Conservation (phyloP, 2,888 invertebrate genomes). For the Tromatobia lineatoria region DNA sequence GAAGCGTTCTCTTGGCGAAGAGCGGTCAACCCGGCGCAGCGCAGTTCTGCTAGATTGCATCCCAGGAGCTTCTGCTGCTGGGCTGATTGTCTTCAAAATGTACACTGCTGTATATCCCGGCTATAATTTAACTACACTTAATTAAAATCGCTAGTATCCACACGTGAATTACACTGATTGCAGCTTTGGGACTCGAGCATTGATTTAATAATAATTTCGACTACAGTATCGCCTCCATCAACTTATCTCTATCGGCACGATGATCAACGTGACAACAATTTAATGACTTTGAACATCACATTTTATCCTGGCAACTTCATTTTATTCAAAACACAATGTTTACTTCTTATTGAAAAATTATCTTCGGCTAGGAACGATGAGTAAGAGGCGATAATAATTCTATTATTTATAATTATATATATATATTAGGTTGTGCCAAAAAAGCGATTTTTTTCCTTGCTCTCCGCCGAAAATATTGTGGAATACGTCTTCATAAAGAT, state of each 20-base stretch:
- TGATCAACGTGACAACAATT: slow-evolving; percentile 43
- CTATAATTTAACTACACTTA: slow-evolving; percentile 69
- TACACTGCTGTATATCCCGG: slow-evolving; percentile 36
- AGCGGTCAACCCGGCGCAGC: slow-evolving; percentile 22
- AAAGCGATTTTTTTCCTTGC: too few species aligned
- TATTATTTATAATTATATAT: too few species aligned
- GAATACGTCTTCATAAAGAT: too few species aligned
- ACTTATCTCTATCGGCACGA: slow-evolving; percentile 8
- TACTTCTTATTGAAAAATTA: background rate
- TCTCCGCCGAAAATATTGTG: too few species aligned
- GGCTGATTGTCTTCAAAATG: slow-evolving; percentile 57
- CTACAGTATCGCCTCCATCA: background rate
- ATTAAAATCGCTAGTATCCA: slow-evolving; percentile 67
- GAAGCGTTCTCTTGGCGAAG: slow-evolving; percentile 38
- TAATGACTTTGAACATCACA: background rate
- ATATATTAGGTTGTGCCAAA: too few species aligned
- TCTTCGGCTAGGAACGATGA: background rate
- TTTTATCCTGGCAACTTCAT: slow-evolving; percentile 1
- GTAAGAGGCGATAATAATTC: too few species aligned
- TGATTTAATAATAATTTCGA: slow-evolving; percentile 55
- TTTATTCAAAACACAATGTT: background rate
- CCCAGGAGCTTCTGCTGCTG: slow-evolving; percentile 10
- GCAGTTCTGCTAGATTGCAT: slow-evolving; percentile 12
- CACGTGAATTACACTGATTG: slow-evolving; percentile 69
- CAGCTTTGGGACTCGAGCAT: slow-evolving; percentile 61